Percentiles rank a stretch among this genome's conserved stretches.
Evolutionary conservation across 2,888 invertebrate genomes (phyloP).

Genomic region (Acrocera orbiculus): DNA sequence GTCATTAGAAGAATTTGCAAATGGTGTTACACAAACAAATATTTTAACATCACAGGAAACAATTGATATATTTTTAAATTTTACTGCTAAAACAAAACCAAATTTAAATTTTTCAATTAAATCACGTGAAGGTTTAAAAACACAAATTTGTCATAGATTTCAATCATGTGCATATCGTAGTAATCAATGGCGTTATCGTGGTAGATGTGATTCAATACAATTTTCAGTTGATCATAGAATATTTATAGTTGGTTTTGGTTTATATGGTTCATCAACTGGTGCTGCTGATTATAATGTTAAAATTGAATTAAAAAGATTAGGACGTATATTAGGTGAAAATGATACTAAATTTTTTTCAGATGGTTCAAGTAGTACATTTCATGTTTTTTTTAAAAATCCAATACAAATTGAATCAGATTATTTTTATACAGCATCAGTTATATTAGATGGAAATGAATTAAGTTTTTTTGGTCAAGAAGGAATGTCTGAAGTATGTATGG

Average conservation of each 20-base stretch:
- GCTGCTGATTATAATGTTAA: slow-evolving; percentile 89
- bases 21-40: slow-evolving; percentile 84
- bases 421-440: slow-evolving; percentile 90
- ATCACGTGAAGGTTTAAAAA: slow-evolving; percentile 70
- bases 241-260: slow-evolving; percentile 87
- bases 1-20: slow-evolving; percentile 86
- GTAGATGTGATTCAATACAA: slow-evolving; percentile 90
- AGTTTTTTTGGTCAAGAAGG: slow-evolving; percentile 97
- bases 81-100: slow-evolving; percentile 79
- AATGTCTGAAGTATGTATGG: slow-evolving; percentile 82
- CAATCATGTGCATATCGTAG: slow-evolving; percentile 92
- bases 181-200: slow-evolving; percentile 94
- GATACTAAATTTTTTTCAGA: slow-evolving; percentile 90
- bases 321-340: slow-evolving; percentile 75
- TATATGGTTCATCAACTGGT: slow-evolving; percentile 91
- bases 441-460: slow-evolving; percentile 81
- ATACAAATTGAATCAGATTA: slow-evolving; percentile 83
- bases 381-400: slow-evolving; percentile 62
- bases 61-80: slow-evolving; percentile 87
- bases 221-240: slow-evolving; percentile 91
- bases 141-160: slow-evolving; percentile 89
- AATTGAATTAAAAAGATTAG: slow-evolving; percentile 81
- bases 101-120: slow-evolving; percentile 64
- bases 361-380: slow-evolving; percentile 90
- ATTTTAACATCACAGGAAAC: slow-evolving; percentile 85